Evolutionary conservation across 2,888 invertebrate genomes (phyloP), one percentile per base, ranked within the genome.

Genomic region (Sympetrum striolatum): DNA sequence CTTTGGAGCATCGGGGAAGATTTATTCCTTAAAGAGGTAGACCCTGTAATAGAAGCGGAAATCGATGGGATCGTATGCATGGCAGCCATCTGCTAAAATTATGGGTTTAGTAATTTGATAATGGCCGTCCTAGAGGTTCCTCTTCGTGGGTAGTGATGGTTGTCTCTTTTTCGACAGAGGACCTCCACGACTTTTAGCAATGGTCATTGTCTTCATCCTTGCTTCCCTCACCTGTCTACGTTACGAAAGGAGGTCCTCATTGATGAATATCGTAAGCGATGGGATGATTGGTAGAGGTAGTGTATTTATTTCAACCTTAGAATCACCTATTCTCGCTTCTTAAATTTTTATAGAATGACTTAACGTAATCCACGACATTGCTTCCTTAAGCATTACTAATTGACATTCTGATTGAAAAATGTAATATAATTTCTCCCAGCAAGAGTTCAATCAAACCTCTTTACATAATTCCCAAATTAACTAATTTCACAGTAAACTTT

Each of bases 1-100:
- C 5, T n/a, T n/a, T n/a, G 73, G 31, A 31, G 31, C 14, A 73
- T 31, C 31, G 73, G 31, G 22, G 31, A 25, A 60, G 86, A 86
- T 86, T 86, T 86, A 86, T 86, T 37, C 86, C 82, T 31, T 60
- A n/a, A 12, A 22, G 18, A 25, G 1, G 35, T 10, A 31, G 58
- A 64, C 86, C 86, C 86, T 86, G 86, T 86, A 86, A 86, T 86
- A 86, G 86, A 86, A 86, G 86, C 37, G 60, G 86, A n/a, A 64
- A 73, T 73, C 58, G 58, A 60, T 64, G 64, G 10, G 86, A 12
- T 31, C 86, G 86, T 64, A 37, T 86, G 37, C 35, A 82, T 58
- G 18, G 53, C 58, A 35, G 82, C n/a, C 25, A n/a, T 22, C 39
- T 86, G 37, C 35, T 15, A 60, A 86, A 86, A 86, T 86, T 15